Evolutionary conservation across 2,797 vertebrate species (phyloP).

Genomic region (Paedocypris micromegethes): DNA sequence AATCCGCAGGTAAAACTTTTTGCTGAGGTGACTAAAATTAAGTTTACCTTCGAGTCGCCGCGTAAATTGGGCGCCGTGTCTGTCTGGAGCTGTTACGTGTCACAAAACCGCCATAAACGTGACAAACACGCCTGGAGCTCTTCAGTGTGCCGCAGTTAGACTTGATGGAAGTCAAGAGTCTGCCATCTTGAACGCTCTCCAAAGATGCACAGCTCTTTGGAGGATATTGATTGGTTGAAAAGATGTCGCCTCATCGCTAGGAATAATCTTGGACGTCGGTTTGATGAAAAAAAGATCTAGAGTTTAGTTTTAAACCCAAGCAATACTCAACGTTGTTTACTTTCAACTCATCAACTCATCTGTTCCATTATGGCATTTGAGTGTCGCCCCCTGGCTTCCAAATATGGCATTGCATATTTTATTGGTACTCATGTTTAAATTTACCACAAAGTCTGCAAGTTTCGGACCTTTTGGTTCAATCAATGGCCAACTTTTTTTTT

Average conservation of each 20-base stretch:
- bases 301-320: conserved; percentile 31
- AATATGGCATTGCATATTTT: background rate
- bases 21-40: conserved; percentile 12
- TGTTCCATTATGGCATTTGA: conserved; percentile 23
- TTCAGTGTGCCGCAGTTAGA: conserved; percentile 18
- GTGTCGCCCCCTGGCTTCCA: background rate
- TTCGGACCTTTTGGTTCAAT: too few species aligned
- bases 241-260: conserved; percentile 33
- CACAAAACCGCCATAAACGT: conserved; percentile 21
- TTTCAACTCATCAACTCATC: conserved; percentile 34
- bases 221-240: conserved; percentile 6
- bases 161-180: conserved; percentile 24
- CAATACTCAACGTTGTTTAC: conserved; percentile 35
- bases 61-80: conserved; percentile 7
- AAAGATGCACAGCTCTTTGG: conserved; percentile 18
- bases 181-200: conserved; percentile 32
- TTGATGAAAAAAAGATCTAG: conserved; percentile 11
- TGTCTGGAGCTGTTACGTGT: conserved; percentile 27
- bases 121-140: conserved; percentile 20
- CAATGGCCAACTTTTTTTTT: too few species aligned
- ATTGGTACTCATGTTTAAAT: background rate
- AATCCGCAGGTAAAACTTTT: conserved; percentile 21
- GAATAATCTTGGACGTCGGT: conserved; percentile 39
- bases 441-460: background rate
- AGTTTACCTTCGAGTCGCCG: conserved; percentile 14